Evolutionary conservation across 1,140 invertebrate genomes (phyloP), one percentile per base, ranked within the genome.

Genomic region (Vollenhovia emeryi): DNA sequence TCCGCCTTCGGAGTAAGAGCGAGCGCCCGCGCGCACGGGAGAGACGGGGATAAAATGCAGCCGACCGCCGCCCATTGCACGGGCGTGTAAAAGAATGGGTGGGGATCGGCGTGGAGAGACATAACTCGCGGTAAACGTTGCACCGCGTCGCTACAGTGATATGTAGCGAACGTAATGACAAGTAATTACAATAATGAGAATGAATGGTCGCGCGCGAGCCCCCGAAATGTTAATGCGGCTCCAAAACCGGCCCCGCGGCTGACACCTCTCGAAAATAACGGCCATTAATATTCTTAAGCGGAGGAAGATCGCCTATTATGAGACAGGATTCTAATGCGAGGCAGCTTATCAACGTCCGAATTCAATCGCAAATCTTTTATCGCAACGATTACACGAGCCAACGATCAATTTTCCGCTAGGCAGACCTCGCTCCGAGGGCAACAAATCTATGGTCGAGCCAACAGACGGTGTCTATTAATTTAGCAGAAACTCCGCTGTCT

Each of bases 101-200:
- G n/a, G 9, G 21, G 4, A 40, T 8, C 21, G 27, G 13, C n/a
- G 43, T 48, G 45, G 2, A 6, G 43, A 6, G 43, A 24, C 43
- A 8, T 64, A 78, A 76, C 11, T 76, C 43, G 60, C 45, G 60
- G 50, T 55, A 43, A 73, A 57, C 52, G 66, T 18, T 62, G 57
- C 73, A 13, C 52, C 50, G 45, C 13, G 36, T 80, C 36, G 52
- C 45, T 11, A 11, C 43, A 48, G 40, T 21, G 52, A n/a, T 9
- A 36, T 33, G 27, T 27, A 45, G 18, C 8, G 7, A 24, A 24
- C 27, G 7, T 33, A 68, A 73, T 43, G 48, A 40, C 40, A 59
- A 71, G 30, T 73, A 82, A 82, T 82, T 82, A 57, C n/a, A 18
- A 21, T 59, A 73, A 82, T 82, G 66, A 71, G 45, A 82, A 57